These are phyloP conservation scores for Drosophila guanche DNA, from an alignment of 1,140 invertebrate species.

Conservation along the genomic window DNA sequence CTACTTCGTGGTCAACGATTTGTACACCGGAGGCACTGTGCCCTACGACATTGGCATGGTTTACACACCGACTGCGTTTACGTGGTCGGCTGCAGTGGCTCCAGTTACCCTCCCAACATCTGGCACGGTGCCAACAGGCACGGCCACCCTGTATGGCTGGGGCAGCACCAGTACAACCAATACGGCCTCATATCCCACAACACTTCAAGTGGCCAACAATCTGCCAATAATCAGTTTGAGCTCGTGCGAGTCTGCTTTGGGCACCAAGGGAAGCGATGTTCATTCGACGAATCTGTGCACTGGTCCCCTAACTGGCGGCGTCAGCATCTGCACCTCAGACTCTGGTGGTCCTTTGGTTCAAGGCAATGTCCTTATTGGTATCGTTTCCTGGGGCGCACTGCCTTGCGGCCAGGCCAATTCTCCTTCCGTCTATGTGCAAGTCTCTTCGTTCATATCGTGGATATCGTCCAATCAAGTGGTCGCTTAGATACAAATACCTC, in stretches of 20 bases:
- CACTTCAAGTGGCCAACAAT: slow-evolving; percentile 79
- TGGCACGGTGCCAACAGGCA: slow-evolving; percentile 82
- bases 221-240: slow-evolving; percentile 69
- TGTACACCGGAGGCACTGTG: slow-evolving; percentile 80
- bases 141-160: slow-evolving; percentile 84
- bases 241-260: slow-evolving; percentile 68
- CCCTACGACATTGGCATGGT: slow-evolving; percentile 85
- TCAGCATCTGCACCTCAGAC: slow-evolving; percentile 84
- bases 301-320: slow-evolving; percentile 84
- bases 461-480: slow-evolving; percentile 81
- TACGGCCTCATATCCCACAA: slow-evolving; percentile 71
- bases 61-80: slow-evolving; percentile 84
- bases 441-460: slow-evolving; percentile 87
- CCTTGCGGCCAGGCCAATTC: slow-evolving; percentile 86
- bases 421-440: slow-evolving; percentile 90
- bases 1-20: slow-evolving; percentile 63
- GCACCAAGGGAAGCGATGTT: slow-evolving; percentile 72
- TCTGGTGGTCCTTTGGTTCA: slow-evolving; percentile 84
- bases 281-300: slow-evolving; percentile 84
- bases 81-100: slow-evolving; percentile 83
- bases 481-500: no score
- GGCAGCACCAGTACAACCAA: slow-evolving; percentile 84
- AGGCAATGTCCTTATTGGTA: slow-evolving; percentile 76
- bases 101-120: slow-evolving; percentile 81
- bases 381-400: slow-evolving; percentile 84